Evolutionary conservation across 2,797 vertebrate genomes (phyloP), one percentile per base, ranked within the genome.

Genomic region (Scomberomorus guttatus): DNA sequence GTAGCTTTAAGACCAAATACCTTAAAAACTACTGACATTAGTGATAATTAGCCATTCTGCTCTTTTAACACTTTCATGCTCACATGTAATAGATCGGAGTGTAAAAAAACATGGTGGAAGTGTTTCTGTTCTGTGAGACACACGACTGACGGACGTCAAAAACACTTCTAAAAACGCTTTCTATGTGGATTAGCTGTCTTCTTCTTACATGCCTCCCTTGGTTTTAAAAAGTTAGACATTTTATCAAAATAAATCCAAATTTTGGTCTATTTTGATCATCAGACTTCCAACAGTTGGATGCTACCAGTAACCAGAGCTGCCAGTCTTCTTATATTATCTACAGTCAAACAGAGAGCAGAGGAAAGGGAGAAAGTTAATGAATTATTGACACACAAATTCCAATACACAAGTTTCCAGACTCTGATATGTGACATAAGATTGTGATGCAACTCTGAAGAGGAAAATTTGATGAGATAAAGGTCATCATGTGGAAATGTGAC

Each of bases 341-440:
- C 3, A 44, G 10, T 46, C 51, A 62, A n/a, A 46, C 20, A 73
- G 52, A 48, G 48, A 56, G 63, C 59, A 76, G 48, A 39, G n/a
- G 22, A 42, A 17, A 55, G 9, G 34, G 24, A 6, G 17, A 42
- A 71, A 75, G 25, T 12, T 8, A 58, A 77, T 60, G 11, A 67
- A 81, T 71, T 81, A 82, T 62, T 84, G 72, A 77, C 69, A 69
- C 46, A 27, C 42, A 77, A 67, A 77, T 32, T 6, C 0, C n/a
- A n/a, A n/a, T n/a, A n/a, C n/a, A n/a, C n/a, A 29, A 22, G 44
- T 55, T 57, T 29, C 5, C 62, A 61, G n/a, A 63, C 25, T 54
- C 6, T 58, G 18, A 17, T 5, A 6, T 12, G 37, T 58, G 57
- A 67, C n/a, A 55, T 62, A 79, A 59, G 29, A 70, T 29, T 11